Percentiles rank a stretch among this genome's conserved stretches.
Conservation (phyloP, 2,888 invertebrate species). For the Mesochorus sp. region DNA sequence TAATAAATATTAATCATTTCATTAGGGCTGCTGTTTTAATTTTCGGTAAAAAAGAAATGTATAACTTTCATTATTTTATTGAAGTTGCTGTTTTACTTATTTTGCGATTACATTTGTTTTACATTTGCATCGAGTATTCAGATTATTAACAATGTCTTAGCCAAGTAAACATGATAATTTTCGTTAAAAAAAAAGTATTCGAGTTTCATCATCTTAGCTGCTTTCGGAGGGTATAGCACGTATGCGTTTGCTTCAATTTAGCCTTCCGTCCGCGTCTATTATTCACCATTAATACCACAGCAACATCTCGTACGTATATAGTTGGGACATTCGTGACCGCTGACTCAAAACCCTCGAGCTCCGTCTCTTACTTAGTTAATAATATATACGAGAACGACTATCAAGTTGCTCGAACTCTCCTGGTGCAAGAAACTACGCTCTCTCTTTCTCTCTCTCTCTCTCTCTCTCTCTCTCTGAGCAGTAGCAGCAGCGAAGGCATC, state of each 20-base stretch:
- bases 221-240: neutral
- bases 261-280: conserved; percentile 12
- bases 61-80: too few relatives aligned
- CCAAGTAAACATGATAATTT: too few relatives aligned
- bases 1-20: too few relatives aligned
- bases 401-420: conserved; percentile 41
- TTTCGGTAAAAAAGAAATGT: too few relatives aligned
- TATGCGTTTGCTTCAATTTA: neutral
- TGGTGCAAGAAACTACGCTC: conserved; percentile 15
- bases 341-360: neutral
- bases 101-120: too few relatives aligned
- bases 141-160: too few relatives aligned
- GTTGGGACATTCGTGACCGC: conserved; percentile 13
- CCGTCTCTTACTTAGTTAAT: conserved; percentile 31
- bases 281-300: conserved; percentile 41
- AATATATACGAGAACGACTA: conserved; percentile 44
- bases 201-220: neutral
- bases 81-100: too few relatives aligned
- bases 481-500: conserved; percentile 34
- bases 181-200: too few relatives aligned
- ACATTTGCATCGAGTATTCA: too few relatives aligned
- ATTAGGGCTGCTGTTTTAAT: too few relatives aligned
- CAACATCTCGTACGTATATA: conserved; percentile 17
- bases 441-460: neutral
- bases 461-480: conserved; percentile 17